Evolutionary conservation across 2,113 vertebrate species (phyloP).

Genomic region (Tringa solitaria): DNA sequence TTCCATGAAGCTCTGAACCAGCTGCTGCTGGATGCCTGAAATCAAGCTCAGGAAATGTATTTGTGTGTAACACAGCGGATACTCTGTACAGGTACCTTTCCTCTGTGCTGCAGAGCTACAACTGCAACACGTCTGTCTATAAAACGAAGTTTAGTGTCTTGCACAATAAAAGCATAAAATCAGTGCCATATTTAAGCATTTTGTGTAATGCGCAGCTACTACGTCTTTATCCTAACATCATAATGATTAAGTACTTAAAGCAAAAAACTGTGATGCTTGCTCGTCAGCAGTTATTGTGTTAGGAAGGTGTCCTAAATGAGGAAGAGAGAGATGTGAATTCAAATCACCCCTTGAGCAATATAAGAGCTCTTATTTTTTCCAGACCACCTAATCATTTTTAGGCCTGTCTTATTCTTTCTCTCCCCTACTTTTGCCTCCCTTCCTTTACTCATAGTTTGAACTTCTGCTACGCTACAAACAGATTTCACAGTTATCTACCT

Average conservation of each 20-base stretch:
- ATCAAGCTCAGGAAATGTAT: neutral
- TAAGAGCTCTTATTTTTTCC: neutral
- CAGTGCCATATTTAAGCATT: neutral
- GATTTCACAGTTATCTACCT: neutral
- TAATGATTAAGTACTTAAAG: neutral
- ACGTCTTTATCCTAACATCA: neutral
- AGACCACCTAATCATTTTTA: neutral
- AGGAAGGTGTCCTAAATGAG: neutral
- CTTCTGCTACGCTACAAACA: neutral
- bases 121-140: neutral
- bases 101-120: neutral
- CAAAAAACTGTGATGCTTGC: neutral
- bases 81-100: neutral
- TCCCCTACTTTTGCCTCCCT: neutral
- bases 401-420: neutral
- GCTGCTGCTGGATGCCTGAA: neutral
- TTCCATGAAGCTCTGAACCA: neutral
- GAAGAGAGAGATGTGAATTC: neutral
- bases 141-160: neutral
- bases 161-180: neutral
- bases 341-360: fast-evolving
- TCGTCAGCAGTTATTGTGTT: neutral
- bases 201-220: neutral
- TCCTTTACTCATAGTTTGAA: neutral
- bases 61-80: neutral